Percentiles rank a stretch among this genome's conserved stretches.
Conservation (phyloP, 2,113 vertebrate genomes). For the Corvus cornix region DNA sequence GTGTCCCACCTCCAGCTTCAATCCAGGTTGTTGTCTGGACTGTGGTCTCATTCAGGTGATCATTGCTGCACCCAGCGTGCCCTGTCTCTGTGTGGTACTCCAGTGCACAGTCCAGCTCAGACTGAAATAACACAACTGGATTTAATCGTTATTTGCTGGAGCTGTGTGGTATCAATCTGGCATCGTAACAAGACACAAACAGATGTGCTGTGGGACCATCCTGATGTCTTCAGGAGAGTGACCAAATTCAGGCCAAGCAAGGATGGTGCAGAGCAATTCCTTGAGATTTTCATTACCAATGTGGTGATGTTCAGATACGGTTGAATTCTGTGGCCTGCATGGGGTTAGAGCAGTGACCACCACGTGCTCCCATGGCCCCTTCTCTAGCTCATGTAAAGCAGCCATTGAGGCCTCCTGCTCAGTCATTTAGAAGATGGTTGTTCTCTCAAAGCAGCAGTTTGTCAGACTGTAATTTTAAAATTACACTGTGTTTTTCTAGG, state of each 20-base stretch:
- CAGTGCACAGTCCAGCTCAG: neutral
- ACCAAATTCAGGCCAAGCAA: neutral
- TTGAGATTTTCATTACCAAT: neutral
- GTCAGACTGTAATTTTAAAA: constrained; percentile 55
- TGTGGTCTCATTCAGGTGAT: neutral
- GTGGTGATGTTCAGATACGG: neutral
- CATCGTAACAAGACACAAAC: neutral
- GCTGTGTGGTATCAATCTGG: neutral
- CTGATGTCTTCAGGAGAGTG: neutral
- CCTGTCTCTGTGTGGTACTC: neutral
- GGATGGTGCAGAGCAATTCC: neutral
- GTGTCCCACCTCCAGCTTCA: neutral
- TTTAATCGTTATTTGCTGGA: neutral
- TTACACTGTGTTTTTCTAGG: constrained; percentile 13
- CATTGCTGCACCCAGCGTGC: neutral
- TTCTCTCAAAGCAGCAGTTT: constrained; percentile 27
- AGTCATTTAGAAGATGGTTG: neutral
- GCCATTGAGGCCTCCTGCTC: neutral
- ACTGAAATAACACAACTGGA: neutral
- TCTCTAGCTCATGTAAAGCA: neutral
- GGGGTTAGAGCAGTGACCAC: neutral
- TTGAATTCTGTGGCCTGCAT: fast-evolving
- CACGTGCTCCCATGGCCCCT: fast-evolving
- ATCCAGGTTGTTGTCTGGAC: neutral
- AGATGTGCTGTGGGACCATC: neutral